Base-by-base conservation (phyloP, 1,140 invertebrate species). In the Achatina immaculata region DNA sequence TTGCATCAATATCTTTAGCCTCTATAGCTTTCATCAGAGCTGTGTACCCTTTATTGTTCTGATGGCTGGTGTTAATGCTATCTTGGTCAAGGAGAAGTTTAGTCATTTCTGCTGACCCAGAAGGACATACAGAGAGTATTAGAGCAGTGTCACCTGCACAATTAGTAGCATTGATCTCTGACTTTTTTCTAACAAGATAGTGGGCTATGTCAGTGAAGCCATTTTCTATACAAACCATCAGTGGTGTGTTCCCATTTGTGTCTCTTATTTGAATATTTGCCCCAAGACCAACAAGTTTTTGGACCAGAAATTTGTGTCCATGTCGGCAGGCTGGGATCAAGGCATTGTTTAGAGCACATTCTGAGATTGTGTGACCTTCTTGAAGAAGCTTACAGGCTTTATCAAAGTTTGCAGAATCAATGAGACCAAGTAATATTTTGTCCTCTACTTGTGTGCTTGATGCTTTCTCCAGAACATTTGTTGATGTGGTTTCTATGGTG, bases 1-100 rank as follows among this genome's bases (percentile, higher is more conserved):
- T 28, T 7, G n/a, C 31, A 9, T 34, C 62, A 28, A 28, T 24
- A 34, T 65, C 62, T 65, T 34, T 34, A 28, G 11, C 7, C 24
- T 65, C 11, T 28, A 65, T 34, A 11, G 62, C 62, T 65, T 65
- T 65, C 62, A 65, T 65, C n/a, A 65, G n/a, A 14, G 62, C 62
- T 11, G 62, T 65, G 62, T 65, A 65, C 31, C 62, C 62, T 28
- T 11, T 9, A 11, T 65, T 65, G n/a, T 65, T 65, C 31, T 65
- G 24, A 9, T 28, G 62, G n/a, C n/a, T 65, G n/a, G n/a, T 34
- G n/a, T 65, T 65, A 11, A 34, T 34, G 7, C 24, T 9, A 7
- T 48, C 19, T 19, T 48, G 45, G 7, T 7, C 7, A 65, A 24
- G 31, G 24, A 65, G 62, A 9, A 65, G 31, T 28, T 24, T 24